Conservation (phyloP, 2,113 vertebrate species). For the Laticauda colubrina region DNA sequence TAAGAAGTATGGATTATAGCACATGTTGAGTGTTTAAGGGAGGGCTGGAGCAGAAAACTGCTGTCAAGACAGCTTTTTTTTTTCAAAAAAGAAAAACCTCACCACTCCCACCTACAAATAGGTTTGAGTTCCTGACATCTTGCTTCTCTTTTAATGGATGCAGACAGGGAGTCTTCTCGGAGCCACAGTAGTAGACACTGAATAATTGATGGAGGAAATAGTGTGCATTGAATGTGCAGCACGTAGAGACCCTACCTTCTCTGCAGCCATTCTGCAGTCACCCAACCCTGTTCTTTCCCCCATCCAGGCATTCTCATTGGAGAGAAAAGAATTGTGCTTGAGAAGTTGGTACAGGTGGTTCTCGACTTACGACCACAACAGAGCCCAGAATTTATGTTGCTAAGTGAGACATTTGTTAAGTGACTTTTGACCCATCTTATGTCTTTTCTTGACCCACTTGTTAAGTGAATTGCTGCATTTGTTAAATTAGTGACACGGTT, state of each 20-base stretch:
- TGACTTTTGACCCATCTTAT: too few species aligned
- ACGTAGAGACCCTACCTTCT: neutral
- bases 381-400: too few species aligned
- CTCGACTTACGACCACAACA: too few species aligned
- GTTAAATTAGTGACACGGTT: too few species aligned
- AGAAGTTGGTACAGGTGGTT: neutral
- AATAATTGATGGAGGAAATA: constrained; percentile 11
- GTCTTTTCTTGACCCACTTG: too few species aligned
- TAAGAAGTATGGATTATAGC: neutral
- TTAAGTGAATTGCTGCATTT: too few species aligned
- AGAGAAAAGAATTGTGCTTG: neutral
- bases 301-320: neutral
- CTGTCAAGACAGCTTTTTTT: neutral
- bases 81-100: neutral
- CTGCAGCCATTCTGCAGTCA: neutral
- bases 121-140: neutral
- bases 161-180: neutral
- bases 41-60: neutral
- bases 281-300: neutral
- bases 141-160: neutral
- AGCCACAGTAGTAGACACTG: neutral
- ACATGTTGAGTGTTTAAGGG: neutral
- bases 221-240: neutral
- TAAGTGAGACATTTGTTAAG: too few species aligned
- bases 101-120: neutral